Evolutionary conservation across 2,797 vertebrate species (phyloP).

Genomic region (Propithecus deckenii): DNA sequence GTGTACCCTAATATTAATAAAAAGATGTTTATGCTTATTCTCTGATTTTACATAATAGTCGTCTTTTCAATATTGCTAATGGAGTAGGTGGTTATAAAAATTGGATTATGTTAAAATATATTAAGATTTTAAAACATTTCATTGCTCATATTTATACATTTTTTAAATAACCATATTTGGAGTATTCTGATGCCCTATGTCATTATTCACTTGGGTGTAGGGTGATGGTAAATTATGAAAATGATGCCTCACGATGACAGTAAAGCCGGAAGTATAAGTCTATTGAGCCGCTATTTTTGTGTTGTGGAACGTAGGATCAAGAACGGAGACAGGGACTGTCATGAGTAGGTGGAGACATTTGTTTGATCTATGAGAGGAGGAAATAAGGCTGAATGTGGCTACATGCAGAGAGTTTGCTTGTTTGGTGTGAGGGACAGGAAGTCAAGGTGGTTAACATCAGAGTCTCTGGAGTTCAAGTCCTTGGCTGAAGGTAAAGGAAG

Average conservation of each 20-base stretch:
- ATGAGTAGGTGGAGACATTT: not conserved
- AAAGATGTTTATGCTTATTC: not conserved
- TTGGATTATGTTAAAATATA: not conserved
- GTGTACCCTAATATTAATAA: not conserved
- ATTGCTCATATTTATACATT: not conserved
- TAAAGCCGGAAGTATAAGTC: not conserved
- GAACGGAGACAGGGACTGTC: not conserved
- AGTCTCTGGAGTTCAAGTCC: not conserved
- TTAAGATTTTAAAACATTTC: not conserved
- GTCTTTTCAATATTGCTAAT: not conserved
- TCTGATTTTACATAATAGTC: not conserved
- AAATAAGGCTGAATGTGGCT: not conserved
- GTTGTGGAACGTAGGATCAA: not conserved
- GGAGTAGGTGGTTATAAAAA: not conserved
- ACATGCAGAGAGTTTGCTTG: fast-evolving
- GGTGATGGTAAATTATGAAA: not conserved
- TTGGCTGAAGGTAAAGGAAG: not conserved
- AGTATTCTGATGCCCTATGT: not conserved
- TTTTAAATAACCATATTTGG: not conserved
- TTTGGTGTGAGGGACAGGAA: not conserved
- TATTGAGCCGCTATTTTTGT: not conserved
- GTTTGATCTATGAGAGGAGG: not conserved
- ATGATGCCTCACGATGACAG: not conserved
- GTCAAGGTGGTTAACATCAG: not conserved
- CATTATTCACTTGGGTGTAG: not conserved